Conservation (phyloP, 2,888 invertebrate species). For the Melinaea marsaeus region DNA sequence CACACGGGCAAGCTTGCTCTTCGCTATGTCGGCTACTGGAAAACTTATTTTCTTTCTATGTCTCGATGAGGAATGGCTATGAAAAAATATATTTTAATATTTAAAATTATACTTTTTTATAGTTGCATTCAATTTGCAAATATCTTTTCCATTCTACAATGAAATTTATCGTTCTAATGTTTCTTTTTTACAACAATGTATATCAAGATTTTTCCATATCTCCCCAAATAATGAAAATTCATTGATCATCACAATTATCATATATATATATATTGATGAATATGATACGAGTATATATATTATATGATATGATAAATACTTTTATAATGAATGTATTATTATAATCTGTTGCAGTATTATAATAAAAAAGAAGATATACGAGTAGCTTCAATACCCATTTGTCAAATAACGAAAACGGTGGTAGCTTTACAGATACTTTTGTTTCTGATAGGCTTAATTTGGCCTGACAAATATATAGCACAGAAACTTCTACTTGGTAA, state of each 20-base stretch:
- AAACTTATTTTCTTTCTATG: constrained; percentile 47
- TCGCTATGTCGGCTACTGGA: constrained; percentile 49
- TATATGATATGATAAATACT: too few relatives aligned
- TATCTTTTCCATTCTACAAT: neutral
- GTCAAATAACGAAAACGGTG: neutral
- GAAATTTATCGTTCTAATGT: too few relatives aligned
- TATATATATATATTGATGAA: too few relatives aligned
- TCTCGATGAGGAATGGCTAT: constrained; percentile 40
- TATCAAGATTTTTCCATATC: too few relatives aligned
- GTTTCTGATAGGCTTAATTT: constrained; percentile 6
- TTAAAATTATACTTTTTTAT: neutral
- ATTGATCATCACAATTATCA: too few relatives aligned
- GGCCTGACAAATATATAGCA: neutral
- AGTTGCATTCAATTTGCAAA: neutral
- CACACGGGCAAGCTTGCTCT: constrained; percentile 58
- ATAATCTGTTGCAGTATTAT: too few relatives aligned
- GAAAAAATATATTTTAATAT: neutral
- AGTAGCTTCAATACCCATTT: neutral
- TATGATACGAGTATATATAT: too few relatives aligned
- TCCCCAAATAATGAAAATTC: too few relatives aligned
- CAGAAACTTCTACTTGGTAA: neutral
- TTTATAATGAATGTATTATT: too few relatives aligned
- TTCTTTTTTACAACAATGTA: too few relatives aligned
- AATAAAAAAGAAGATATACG: too few relatives aligned
- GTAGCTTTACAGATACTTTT: neutral